phyloP scores from a whole-genome alignment of 2,888 invertebrate species.

The Philereme vetulata region DNA sequence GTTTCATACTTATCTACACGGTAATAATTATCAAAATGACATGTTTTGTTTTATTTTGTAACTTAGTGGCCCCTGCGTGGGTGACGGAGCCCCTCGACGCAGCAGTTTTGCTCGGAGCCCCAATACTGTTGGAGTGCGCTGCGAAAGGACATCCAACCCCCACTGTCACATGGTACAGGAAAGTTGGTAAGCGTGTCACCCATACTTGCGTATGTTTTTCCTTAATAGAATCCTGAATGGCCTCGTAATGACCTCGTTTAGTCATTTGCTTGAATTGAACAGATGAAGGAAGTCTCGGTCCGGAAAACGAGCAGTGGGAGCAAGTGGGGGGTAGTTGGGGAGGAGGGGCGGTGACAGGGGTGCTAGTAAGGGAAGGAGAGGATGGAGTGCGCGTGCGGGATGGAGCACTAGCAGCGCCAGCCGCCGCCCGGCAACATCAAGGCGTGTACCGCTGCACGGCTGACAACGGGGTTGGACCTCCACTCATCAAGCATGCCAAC shows the following conservation, averaged over 20 bases:
- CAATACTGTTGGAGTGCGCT: constrained; percentile 87
- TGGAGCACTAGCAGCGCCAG: constrained; percentile 86
- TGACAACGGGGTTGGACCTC: constrained; percentile 91
- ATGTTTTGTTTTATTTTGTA: neutral
- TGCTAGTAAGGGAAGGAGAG: constrained; percentile 24
- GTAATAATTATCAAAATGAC: no score
- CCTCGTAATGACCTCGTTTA: neutral
- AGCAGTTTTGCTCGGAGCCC: constrained; percentile 87
- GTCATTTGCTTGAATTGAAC: constrained; percentile 20
- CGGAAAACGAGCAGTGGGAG: constrained; percentile 51
- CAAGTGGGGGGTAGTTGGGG: constrained; percentile 41
- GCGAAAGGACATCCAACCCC: constrained; percentile 90
- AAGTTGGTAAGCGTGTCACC: constrained; percentile 51
- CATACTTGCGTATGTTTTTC: no score
- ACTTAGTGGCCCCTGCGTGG: constrained; percentile 89
- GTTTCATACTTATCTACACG: no score
- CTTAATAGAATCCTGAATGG: no score
- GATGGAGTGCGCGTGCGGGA: constrained; percentile 45
- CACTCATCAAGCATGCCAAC: constrained; percentile 90
- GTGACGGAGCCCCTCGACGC: constrained; percentile 87
- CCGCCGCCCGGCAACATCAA: constrained; percentile 87
- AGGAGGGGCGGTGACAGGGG: constrained; percentile 24
- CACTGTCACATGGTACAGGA: constrained; percentile 85
- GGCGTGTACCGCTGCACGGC: constrained; percentile 93
- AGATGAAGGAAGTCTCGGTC: constrained; percentile 40